Conservation (phyloP, 2,888 invertebrate genomes). For the Apoda limacodes region DNA sequence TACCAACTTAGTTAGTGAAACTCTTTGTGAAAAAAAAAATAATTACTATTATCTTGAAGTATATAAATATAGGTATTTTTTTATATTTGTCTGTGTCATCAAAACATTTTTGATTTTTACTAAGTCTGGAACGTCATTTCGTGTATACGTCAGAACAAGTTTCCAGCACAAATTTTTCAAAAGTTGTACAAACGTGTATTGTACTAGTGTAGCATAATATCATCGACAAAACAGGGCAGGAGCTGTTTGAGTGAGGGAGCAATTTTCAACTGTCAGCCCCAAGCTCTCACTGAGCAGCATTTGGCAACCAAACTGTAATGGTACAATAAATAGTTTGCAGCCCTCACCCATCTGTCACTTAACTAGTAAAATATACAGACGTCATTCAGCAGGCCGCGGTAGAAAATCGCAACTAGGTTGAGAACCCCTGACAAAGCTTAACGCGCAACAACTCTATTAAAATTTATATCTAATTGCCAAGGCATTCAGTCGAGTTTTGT, state of each 20-base stretch:
- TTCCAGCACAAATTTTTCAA: conserved; percentile 25
- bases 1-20: too few species aligned
- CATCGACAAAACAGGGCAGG: conserved; percentile 30
- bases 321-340: conserved; percentile 65
- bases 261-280: conserved; percentile 58
- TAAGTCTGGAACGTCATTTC: conserved; percentile 42
- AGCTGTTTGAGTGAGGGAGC: conserved; percentile 34
- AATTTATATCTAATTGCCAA: conserved; percentile 13
- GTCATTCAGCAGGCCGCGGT: conserved; percentile 55
- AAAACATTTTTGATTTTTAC: conserved; percentile 60
- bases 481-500: conserved; percentile 33
- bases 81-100: conserved; percentile 38
- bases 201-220: conserved; percentile 35
- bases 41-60: too few species aligned
- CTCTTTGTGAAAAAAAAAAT: too few species aligned
- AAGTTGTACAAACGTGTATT: conserved; percentile 27
- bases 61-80: neutral
- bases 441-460: conserved; percentile 16
- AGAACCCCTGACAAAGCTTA: conserved; percentile 41
- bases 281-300: conserved; percentile 38
- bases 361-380: conserved; percentile 68
- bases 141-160: conserved; percentile 36
- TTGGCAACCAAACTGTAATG: conserved; percentile 59
- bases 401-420: conserved; percentile 55
- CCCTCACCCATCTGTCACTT: conserved; percentile 67